Percentiles rank a stretch among this genome's conserved stretches.
Conservation (phyloP, 1,140 invertebrate genomes). For the Ceratosolen solmsi region DNA sequence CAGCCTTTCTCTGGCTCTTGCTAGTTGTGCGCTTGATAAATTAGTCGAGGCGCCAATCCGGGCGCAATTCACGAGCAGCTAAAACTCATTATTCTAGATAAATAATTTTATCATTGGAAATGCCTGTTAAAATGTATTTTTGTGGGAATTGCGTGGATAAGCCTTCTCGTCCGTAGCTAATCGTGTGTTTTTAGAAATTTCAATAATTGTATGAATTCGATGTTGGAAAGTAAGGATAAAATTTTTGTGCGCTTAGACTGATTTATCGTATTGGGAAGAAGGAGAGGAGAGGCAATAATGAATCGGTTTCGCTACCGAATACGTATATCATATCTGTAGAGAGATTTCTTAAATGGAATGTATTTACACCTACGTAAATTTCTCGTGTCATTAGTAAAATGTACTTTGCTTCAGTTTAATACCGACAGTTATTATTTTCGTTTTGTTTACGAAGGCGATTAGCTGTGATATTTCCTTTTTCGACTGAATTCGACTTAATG, state of each 20-base stretch:
- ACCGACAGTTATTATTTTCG: not conserved
- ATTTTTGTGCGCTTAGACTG: not conserved
- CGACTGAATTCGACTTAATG: not conserved
- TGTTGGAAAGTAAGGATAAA: not conserved
- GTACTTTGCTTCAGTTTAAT: not conserved
- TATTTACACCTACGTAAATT: conserved; percentile 3
- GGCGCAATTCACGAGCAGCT: too few species aligned
- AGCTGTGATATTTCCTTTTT: not conserved
- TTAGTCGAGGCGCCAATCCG: too few species aligned
- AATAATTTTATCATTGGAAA: too few species aligned
- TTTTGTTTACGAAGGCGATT: not conserved
- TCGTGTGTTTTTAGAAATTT: not conserved
- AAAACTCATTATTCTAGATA: too few species aligned
- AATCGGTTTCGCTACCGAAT: not conserved
- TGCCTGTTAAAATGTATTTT: too few species aligned
- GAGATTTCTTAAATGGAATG: not conserved
- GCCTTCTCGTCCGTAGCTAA: conserved; percentile 9
- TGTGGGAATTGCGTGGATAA: too few species aligned
- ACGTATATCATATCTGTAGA: not conserved
- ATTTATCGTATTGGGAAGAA: not conserved
- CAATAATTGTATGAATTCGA: not conserved
- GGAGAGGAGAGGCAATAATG: not conserved
- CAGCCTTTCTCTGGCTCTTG: too few species aligned
- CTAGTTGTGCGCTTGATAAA: too few species aligned
- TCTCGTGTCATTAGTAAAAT: not conserved